Base-by-base conservation (phyloP, 1,140 invertebrate genomes). In the Tetragnatha versicolor region DNA sequence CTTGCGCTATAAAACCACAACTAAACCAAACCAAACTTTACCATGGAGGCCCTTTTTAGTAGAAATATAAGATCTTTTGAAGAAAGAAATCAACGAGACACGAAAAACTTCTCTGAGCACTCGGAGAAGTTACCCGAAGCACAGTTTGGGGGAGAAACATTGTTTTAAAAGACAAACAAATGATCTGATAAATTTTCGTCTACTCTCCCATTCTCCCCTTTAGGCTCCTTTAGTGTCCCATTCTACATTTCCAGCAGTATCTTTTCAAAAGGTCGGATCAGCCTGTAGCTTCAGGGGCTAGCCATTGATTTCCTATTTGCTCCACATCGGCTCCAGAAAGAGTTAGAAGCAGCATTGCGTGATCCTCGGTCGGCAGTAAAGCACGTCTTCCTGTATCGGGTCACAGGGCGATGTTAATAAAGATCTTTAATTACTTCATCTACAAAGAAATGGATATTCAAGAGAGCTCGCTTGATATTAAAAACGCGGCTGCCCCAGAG, bases 391-490 rank as follows among this genome's bases (percentile, higher is more conserved):
- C 61, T 35, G 60, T 17, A 35, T 17, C 39, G 73, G 72, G 60
- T 77, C 47, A 66, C 0, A 66, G 60, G 73, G 73, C 55, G 60
- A 77, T 33, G 61, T 53, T 76, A 76, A 65, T 63, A 77, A 77
- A 77, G 73, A 77, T 53, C 37, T 39, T 65, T 77, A 77, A 77
- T 77, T 77, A 77, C 61, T 77, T 27, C 45, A 77, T 65, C 60
- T 66, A 66, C 60, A 65, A 66, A 61, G n/a, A 61, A 77, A 77
- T 51, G 73, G 33, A 65, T 61, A 61, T 42, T 61, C 33, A 29
- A 7, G 10, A 33, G 68, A 47, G 22, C 70, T 58, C 29, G 37
- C 37, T 73, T 61, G 47, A 42, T 73, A 73, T 73, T 72, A 22
- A 60, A 47, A 47, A 60, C 29, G n/a, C 69, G 27, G n/a, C 17